Conservation (phyloP, 2,797 vertebrate genomes). For the Gymnopithys bicolor region DNA sequence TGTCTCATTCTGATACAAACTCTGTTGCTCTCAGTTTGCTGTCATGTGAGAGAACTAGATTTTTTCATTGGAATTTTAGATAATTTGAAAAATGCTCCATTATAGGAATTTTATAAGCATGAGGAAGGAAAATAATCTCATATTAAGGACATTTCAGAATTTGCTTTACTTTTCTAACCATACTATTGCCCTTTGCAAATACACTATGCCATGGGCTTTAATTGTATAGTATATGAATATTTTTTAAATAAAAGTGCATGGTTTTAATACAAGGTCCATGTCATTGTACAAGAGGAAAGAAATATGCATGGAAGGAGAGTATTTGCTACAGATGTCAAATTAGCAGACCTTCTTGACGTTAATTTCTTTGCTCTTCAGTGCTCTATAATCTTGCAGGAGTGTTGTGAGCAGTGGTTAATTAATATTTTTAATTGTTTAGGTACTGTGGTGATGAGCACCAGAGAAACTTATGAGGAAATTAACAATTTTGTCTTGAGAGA, state of each 20-base stretch:
- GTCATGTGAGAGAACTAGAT: neutral
- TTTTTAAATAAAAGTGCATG: neutral
- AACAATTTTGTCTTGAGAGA: constrained; percentile 43
- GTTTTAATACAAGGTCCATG: neutral
- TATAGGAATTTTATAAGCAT: neutral
- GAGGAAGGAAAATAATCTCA: neutral
- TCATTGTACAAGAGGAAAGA: neutral
- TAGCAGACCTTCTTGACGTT: constrained; percentile 29
- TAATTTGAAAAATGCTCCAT: neutral
- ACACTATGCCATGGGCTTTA: neutral
- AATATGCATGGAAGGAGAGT: neutral
- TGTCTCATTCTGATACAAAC: neutral
- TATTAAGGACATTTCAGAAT: neutral
- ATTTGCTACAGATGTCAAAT: constrained; percentile 5
- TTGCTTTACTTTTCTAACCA: neutral
- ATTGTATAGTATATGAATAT: neutral
- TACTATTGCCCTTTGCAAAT: neutral
- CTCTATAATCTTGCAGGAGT: neutral
- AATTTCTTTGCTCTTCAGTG: constrained; percentile 18
- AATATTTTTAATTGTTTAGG: constrained; percentile 60
- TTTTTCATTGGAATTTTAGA: neutral
- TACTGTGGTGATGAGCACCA: neutral
- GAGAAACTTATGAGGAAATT: constrained; percentile 41
- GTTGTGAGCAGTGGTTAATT: constrained; percentile 41
- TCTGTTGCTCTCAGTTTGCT: neutral